These are phyloP conservation scores for Pteria penguin DNA, from an alignment of 2,888 invertebrate genomes.

Conservation along the genomic window DNA sequence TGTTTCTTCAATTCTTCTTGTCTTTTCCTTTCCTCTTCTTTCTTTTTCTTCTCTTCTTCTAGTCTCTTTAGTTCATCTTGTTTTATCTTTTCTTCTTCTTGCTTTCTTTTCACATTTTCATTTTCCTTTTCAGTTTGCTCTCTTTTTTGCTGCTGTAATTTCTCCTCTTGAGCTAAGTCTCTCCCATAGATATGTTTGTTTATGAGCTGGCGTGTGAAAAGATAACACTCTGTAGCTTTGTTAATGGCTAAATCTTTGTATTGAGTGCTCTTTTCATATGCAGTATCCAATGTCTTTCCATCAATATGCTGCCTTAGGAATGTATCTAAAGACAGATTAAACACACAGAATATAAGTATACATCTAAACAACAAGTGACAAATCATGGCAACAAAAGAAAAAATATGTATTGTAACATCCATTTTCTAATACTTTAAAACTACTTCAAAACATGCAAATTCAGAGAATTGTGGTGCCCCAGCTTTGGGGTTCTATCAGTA, in stretches of 20 bases:
- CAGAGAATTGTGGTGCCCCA: too few species aligned
- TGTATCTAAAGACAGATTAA: not conserved
- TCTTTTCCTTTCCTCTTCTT: conserved; percentile 1
- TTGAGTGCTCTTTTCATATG: not conserved
- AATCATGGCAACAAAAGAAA: too few species aligned
- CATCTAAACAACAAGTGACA: too few species aligned
- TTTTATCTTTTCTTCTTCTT: not conserved
- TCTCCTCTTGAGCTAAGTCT: not conserved
- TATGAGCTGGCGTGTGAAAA: too few species aligned
- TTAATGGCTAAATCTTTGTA: not conserved
- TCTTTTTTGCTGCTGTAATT: not conserved
- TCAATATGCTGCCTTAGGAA: not conserved
- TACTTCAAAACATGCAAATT: too few species aligned
- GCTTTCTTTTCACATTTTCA: not conserved
- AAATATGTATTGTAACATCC: too few species aligned
- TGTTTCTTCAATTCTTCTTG: not conserved
- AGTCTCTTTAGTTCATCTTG: not conserved
- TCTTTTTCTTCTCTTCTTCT: not conserved
- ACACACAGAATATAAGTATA: too few species aligned
- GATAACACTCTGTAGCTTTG: not conserved
- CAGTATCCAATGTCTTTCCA: not conserved
- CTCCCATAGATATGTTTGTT: not conserved
- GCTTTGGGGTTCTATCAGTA: too few species aligned
- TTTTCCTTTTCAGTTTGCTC: conserved; percentile 1
- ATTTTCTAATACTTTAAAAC: too few species aligned